Conservation (phyloP, 2,113 vertebrate genomes). For the Aphyosemion australe region DNA sequence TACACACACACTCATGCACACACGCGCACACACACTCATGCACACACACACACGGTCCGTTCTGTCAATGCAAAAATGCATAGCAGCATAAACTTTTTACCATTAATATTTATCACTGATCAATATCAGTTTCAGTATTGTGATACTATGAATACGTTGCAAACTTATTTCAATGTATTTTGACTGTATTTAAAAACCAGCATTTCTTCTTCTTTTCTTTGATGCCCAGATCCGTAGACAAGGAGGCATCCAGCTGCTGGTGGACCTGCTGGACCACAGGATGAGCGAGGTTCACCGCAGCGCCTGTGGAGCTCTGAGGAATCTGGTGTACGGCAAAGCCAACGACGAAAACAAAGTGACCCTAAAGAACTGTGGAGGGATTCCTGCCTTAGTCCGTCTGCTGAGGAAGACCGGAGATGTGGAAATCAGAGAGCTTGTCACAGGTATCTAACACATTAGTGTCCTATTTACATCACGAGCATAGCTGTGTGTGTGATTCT, state of each 20-base stretch:
- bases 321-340: constrained; percentile 96
- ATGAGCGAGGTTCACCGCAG: constrained; percentile 98
- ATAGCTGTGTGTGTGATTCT: constrained; percentile 4
- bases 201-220: no score
- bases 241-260: constrained; percentile 95
- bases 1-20: neutral
- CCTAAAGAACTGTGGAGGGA: constrained; percentile 96
- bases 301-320: constrained; percentile 96
- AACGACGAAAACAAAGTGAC: constrained; percentile 99
- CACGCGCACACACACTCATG: no score
- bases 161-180: neutral
- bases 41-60: neutral
- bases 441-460: constrained; percentile 80
- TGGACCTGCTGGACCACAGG: constrained; percentile 96
- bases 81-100: neutral
- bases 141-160: neutral
- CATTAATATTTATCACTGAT: neutral
- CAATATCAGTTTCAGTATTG: neutral
- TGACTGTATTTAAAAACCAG: neutral
- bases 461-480: constrained; percentile 4
- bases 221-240: constrained; percentile 91
- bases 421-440: constrained; percentile 97
- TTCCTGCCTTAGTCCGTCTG: constrained; percentile 94
- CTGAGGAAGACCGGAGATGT: constrained; percentile 95
- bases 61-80: neutral